phyloP scores from a whole-genome alignment of 2,888 invertebrate species.

The Choreutis nemorana region DNA sequence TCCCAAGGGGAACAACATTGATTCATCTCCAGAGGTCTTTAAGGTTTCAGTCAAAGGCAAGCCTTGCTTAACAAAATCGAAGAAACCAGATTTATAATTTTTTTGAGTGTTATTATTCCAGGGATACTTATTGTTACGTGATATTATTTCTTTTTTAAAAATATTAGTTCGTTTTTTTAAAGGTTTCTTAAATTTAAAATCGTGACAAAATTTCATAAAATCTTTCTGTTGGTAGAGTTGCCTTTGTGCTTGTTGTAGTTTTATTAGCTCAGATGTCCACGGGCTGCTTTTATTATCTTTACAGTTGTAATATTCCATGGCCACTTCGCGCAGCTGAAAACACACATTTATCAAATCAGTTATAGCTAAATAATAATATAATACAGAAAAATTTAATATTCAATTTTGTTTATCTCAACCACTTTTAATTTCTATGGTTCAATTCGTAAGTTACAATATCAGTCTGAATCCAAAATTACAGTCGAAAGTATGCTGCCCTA shows the following conservation, averaged over 20 bases:
- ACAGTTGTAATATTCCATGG: slow-evolving; percentile 77
- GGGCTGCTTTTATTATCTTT: slow-evolving; percentile 54
- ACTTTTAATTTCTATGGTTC: too few relatives aligned
- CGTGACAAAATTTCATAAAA: slow-evolving; percentile 37
- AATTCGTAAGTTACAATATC: too few relatives aligned
- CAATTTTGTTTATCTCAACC: too few relatives aligned
- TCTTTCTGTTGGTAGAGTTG: slow-evolving; percentile 47
- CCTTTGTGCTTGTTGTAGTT: slow-evolving; percentile 46
- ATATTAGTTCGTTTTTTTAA: slow-evolving; percentile 19
- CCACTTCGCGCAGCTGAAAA: slow-evolving; percentile 74
- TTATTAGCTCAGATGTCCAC: slow-evolving; percentile 49
- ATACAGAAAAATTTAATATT: slow-evolving; percentile 4
- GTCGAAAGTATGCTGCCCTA: too few relatives aligned
- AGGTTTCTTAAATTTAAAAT: slow-evolving; percentile 34
- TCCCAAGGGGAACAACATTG: slow-evolving; percentile 28
- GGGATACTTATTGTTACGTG: slow-evolving; percentile 48
- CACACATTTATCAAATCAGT: neutral
- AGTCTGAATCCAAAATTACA: too few relatives aligned
- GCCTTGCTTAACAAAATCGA: slow-evolving; percentile 39
- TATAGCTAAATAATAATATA: slow-evolving; percentile 6
- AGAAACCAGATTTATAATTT: slow-evolving; percentile 27
- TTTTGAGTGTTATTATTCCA: slow-evolving; percentile 46
- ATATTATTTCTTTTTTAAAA: slow-evolving; percentile 32
- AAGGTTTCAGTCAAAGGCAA: slow-evolving; percentile 29
- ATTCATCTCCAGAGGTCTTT: slow-evolving; percentile 25